Conservation (phyloP, 2,797 vertebrate species). For the Lithobates pipiens region DNA sequence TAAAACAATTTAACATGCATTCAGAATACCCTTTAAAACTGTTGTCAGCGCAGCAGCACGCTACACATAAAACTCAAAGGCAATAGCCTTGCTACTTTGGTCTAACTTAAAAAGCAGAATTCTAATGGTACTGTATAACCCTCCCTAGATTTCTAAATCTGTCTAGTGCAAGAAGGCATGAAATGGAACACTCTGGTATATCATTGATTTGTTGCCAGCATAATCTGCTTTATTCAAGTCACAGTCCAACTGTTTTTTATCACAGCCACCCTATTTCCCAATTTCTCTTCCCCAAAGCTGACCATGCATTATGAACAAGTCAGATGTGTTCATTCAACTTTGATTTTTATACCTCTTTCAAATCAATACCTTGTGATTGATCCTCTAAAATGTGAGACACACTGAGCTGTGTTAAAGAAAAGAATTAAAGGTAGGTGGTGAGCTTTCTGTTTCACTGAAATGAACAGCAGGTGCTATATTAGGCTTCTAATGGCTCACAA, state of each 20-base stretch:
- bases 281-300: slow-evolving; percentile 71
- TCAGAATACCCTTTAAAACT: slow-evolving; percentile 34
- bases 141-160: slow-evolving; percentile 67
- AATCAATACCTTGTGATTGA: slow-evolving; percentile 72
- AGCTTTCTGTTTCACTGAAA: slow-evolving; percentile 65
- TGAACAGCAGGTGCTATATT: slow-evolving; percentile 60
- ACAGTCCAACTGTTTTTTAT: slow-evolving; percentile 70
- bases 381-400: slow-evolving; percentile 68
- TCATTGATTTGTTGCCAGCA: slow-evolving; percentile 72
- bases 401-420: slow-evolving; percentile 64
- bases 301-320: slow-evolving; percentile 72
- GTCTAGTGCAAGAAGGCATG: slow-evolving; percentile 68
- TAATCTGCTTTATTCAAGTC: slow-evolving; percentile 74
- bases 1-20: background rate
- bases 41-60: slow-evolving; percentile 34
- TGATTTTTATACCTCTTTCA: slow-evolving; percentile 71
- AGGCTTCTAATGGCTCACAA: slow-evolving; percentile 62
- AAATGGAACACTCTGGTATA: slow-evolving; percentile 65
- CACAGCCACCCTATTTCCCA: slow-evolving; percentile 67
- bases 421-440: slow-evolving; percentile 59
- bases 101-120: slow-evolving; percentile 67
- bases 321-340: slow-evolving; percentile 71
- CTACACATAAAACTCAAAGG: slow-evolving; percentile 42
- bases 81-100: slow-evolving; percentile 38
- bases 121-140: slow-evolving; percentile 67